phyloP scores from a whole-genome alignment of 1,140 invertebrate genomes.

The Pemphigus obesinymphae region DNA sequence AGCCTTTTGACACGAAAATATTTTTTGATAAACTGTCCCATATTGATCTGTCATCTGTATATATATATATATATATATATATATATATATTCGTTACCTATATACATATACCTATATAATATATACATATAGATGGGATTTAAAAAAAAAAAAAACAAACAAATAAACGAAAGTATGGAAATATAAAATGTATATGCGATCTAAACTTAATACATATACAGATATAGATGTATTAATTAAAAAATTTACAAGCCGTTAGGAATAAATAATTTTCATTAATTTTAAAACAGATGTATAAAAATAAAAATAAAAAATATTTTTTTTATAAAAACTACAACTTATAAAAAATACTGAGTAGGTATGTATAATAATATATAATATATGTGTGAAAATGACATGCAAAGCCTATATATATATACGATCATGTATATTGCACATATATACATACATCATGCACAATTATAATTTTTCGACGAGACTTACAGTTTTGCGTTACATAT shows the following conservation, averaged over 20 bases:
- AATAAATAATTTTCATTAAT: constrained; percentile 33
- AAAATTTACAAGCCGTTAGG: constrained; percentile 30
- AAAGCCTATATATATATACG: background rate
- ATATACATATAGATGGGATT: too few species aligned
- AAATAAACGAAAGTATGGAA: background rate
- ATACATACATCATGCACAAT: background rate
- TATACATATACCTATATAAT: too few species aligned
- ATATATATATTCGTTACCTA: too few species aligned
- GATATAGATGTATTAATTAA: background rate
- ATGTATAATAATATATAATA: background rate
- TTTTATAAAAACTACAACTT: background rate
- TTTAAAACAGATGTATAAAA: constrained; percentile 22
- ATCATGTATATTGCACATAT: background rate
- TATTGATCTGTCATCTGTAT: too few species aligned
- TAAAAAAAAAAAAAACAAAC: background rate
- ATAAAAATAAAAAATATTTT: too few species aligned
- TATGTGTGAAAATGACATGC: background rate
- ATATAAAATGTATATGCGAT: background rate
- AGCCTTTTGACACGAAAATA: too few species aligned
- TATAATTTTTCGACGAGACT: constrained; percentile 1
- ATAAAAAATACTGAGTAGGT: constrained; percentile 12
- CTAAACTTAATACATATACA: background rate
- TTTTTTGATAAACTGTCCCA: too few species aligned
- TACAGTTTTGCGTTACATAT: background rate
- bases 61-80: too few species aligned